Conservation (phyloP, 2,888 invertebrate species). For the Diaprepes abbreviatus region DNA sequence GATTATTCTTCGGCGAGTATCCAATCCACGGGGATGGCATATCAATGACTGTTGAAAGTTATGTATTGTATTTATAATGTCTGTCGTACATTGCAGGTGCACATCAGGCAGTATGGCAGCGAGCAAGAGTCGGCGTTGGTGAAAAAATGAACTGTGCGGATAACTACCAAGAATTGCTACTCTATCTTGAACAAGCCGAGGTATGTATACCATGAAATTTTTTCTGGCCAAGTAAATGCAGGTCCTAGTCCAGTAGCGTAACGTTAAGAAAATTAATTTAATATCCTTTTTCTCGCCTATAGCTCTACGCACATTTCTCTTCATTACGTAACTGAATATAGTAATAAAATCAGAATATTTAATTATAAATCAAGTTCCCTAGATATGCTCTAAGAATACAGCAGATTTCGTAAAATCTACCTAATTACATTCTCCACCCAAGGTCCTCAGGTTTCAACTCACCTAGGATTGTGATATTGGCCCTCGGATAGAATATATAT, state of each 20-base stretch:
- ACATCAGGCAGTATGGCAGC: slow-evolving; percentile 56
- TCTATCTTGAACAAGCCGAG: slow-evolving; percentile 69
- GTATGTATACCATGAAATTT: slow-evolving; percentile 60
- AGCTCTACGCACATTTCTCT: no score
- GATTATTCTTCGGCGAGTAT: slow-evolving; percentile 30
- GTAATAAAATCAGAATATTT: no score
- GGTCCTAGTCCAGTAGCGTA: background rate
- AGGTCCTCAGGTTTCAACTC: no score
- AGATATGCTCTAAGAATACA: no score
- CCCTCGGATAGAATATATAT: no score
- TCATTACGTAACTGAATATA: no score
- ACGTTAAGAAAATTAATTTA: no score
- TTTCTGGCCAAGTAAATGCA: background rate
- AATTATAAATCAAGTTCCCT: no score
- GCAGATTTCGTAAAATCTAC: no score
- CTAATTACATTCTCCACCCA: no score
- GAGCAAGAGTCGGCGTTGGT: slow-evolving; percentile 52
- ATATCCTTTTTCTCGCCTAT: no score
- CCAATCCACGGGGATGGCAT: slow-evolving; percentile 46
- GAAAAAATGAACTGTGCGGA: slow-evolving; percentile 62
- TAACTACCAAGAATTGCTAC: slow-evolving; percentile 69
- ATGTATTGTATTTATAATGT: slow-evolving; percentile 51
- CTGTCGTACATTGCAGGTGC: slow-evolving; percentile 52
- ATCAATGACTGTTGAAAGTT: slow-evolving; percentile 51
- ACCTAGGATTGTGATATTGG: no score